A percentile compares a stretch with the other conserved stretches of the same genome.
These are phyloP conservation scores for Ephestia elutella DNA, from an alignment of 1,140 invertebrate species.

Conservation along the genomic window DNA sequence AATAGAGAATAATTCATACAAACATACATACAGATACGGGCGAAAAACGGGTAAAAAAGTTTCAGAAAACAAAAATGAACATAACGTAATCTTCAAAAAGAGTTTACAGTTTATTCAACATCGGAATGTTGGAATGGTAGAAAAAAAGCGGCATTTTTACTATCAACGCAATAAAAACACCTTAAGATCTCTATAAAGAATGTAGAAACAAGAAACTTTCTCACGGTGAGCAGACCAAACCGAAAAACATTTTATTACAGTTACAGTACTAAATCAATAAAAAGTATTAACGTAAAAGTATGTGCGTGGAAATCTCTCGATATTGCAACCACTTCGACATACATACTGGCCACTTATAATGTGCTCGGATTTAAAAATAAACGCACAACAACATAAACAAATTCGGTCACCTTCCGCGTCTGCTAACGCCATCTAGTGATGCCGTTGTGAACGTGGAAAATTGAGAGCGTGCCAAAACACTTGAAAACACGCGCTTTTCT, in stretches of 20 bases:
- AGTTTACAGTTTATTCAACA: background rate
- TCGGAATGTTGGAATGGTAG: background rate
- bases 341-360: constrained; percentile 62
- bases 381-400: constrained; percentile 40
- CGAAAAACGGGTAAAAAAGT: background rate
- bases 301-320: constrained; percentile 35
- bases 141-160: background rate
- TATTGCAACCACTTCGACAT: constrained; percentile 25
- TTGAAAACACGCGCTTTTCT: constrained; percentile 18
- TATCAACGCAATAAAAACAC: constrained; percentile 2
- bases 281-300: constrained; percentile 18
- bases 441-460: constrained; percentile 28
- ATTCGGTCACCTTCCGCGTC: constrained; percentile 17
- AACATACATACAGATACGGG: no score
- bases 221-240: constrained; percentile 14
- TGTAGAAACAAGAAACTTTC: constrained; percentile 22
- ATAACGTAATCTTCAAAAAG: background rate
- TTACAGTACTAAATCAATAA: constrained; percentile 20
- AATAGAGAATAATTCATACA: no score
- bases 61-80: background rate
- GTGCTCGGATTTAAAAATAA: constrained; percentile 62
- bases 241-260: constrained; percentile 25
- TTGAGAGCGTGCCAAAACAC: constrained; percentile 25
- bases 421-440: constrained; percentile 42
- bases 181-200: constrained; percentile 12